Conservation (phyloP, 2,113 vertebrate species). For the Seriola quinqueradiata region DNA sequence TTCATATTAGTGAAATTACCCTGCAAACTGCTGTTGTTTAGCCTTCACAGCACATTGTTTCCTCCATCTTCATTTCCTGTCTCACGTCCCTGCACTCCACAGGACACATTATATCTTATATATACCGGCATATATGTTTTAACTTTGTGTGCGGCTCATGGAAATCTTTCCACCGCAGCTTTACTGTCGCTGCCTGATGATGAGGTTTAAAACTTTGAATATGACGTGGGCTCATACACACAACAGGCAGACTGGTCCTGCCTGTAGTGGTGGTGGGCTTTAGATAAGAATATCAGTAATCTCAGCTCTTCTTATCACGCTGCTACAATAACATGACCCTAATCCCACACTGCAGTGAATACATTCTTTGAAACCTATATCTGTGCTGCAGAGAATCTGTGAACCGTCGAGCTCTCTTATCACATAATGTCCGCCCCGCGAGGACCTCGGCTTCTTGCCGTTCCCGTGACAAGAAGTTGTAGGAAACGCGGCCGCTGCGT, state of each 20-base stretch:
- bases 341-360: slow-evolving; percentile 71
- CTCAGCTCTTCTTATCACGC: slow-evolving; percentile 75
- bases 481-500: slow-evolving; percentile 6
- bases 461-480: slow-evolving; percentile 17
- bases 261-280: slow-evolving; percentile 55
- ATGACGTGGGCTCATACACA: neutral
- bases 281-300: slow-evolving; percentile 80
- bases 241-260: slow-evolving; percentile 23
- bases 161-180: neutral
- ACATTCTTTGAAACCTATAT: slow-evolving; percentile 61
- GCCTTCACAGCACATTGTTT: neutral
- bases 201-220: slow-evolving; percentile 14
- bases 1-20: no score
- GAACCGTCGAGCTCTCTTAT: slow-evolving; percentile 26
- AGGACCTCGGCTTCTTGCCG: slow-evolving; percentile 14
- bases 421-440: neutral
- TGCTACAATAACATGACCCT: slow-evolving; percentile 74
- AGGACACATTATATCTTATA: no score
- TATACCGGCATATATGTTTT: no score
- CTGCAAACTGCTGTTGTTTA: neutral
- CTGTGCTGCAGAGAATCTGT: slow-evolving; percentile 41
- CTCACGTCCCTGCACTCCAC: no score
- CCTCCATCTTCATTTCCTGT: neutral
- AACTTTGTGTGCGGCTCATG: neutral
- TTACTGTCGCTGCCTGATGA: slow-evolving; percentile 7